phyloP scores from a whole-genome alignment of 1,140 invertebrate species.

The Aphelinus certus region DNA sequence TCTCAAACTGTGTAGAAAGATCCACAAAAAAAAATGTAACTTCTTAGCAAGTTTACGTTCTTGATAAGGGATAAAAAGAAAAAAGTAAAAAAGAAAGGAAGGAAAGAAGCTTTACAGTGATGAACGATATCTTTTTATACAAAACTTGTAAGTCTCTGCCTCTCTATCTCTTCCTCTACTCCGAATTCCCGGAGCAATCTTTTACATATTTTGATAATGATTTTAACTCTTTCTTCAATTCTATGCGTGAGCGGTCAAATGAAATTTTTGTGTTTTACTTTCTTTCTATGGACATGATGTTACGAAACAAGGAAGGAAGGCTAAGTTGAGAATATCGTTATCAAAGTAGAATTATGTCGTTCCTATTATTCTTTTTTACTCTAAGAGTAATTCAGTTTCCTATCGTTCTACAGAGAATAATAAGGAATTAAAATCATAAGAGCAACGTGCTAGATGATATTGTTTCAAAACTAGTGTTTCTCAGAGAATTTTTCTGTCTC shows the following conservation, averaged over 20 bases:
- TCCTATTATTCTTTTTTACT: slow-evolving; percentile 1
- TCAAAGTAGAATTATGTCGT: slow-evolving; percentile 6
- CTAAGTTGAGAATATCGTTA: slow-evolving; percentile 7
- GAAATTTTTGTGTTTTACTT: slow-evolving; percentile 8
- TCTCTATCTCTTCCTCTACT: slow-evolving; percentile 35
- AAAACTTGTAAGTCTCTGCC: slow-evolving; percentile 35
- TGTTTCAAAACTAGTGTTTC: slow-evolving; percentile 2
- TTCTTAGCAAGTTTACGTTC: slow-evolving; percentile 29
- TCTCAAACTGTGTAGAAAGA: slow-evolving; percentile 44
- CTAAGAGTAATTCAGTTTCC: background rate
- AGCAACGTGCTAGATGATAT: slow-evolving; percentile 17
- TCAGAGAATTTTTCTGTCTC: slow-evolving; percentile 9
- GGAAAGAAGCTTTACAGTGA: slow-evolving; percentile 15
- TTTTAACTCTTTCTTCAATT: slow-evolving; percentile 30
- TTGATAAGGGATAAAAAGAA: slow-evolving; percentile 18
- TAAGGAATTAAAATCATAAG: background rate
- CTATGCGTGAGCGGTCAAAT: background rate
- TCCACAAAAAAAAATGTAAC: slow-evolving; percentile 32
- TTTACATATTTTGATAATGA: slow-evolving; percentile 37
- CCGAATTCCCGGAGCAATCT: background rate
- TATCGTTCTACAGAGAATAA: background rate
- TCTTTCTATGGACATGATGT: background rate
- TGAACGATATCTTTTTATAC: slow-evolving; percentile 38
- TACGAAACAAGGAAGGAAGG: slow-evolving; percentile 4
- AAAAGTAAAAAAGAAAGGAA: background rate